These are phyloP conservation scores for Pegoplata infirma DNA, from an alignment of 2,888 invertebrate species.

Conservation along the genomic window DNA sequence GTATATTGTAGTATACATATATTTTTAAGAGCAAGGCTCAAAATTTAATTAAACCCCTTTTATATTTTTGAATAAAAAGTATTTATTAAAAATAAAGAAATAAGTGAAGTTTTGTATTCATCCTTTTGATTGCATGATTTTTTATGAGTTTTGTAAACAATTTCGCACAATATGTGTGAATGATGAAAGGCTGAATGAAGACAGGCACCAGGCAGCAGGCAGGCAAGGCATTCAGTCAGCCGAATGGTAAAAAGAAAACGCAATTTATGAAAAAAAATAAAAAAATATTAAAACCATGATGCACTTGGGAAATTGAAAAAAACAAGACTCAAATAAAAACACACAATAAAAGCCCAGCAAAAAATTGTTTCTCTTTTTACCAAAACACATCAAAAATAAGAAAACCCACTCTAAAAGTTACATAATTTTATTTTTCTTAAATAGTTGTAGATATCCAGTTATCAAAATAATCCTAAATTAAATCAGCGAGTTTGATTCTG, in stretches of 20 bases:
- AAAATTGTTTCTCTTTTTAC: too few relatives aligned
- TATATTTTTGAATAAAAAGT: slow-evolving; percentile 33
- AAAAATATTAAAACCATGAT: slow-evolving; percentile 19
- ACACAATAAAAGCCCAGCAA: too few relatives aligned
- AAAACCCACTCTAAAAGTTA: too few relatives aligned
- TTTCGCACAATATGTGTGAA: slow-evolving; percentile 59
- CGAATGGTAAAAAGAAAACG: slow-evolving; percentile 47
- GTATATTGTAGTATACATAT: slow-evolving; percentile 37
- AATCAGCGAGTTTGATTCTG: too few relatives aligned
- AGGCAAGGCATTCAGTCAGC: slow-evolving; percentile 15
- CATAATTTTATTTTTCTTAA: too few relatives aligned
- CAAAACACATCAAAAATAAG: too few relatives aligned
- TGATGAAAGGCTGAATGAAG: slow-evolving; percentile 20
- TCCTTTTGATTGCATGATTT: slow-evolving; percentile 54
- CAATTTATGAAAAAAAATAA: slow-evolving; percentile 25
- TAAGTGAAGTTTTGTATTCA: slow-evolving; percentile 48
- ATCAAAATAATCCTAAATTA: too few relatives aligned
- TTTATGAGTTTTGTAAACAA: slow-evolving; percentile 62
- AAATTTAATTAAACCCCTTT: slow-evolving; percentile 60
- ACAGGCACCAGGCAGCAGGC: too few relatives aligned
- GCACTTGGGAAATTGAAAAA: slow-evolving; percentile 26
- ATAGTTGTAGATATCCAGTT: too few relatives aligned
- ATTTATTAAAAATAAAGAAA: slow-evolving; percentile 55
- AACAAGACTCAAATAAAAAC: slow-evolving; percentile 15
- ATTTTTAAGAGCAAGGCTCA: slow-evolving; percentile 47